Percentiles rank a stretch among this genome's conserved stretches.
phyloP scores from a whole-genome alignment of 1,140 invertebrate genomes.

The Acromyrmex heyeri region DNA sequence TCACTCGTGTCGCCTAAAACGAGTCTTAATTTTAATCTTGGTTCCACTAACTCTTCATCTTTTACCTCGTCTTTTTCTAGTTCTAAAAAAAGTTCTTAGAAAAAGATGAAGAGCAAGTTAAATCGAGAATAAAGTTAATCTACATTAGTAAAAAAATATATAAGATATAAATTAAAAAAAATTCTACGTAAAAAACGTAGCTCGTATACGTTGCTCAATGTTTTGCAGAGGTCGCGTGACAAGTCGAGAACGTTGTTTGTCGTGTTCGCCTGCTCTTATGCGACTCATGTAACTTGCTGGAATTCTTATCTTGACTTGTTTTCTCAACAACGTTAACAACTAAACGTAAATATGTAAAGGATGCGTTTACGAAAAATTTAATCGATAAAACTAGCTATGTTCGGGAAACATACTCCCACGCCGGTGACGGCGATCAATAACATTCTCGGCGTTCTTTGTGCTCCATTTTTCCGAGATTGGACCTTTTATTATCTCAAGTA shows the following conservation, averaged over 20 bases:
- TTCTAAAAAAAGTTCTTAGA: no score
- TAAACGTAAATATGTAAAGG: not conserved
- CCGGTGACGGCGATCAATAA: conserved; percentile 32
- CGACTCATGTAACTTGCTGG: not conserved
- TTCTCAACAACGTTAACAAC: not conserved
- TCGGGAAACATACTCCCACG: not conserved
- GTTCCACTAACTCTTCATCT: no score
- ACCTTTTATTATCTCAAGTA: conserved; percentile 36
- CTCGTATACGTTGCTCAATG: not conserved
- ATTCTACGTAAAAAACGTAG: not conserved
- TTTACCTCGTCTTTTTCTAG: no score
- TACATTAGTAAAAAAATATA: no score
- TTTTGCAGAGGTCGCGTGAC: not conserved
- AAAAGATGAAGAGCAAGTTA: no score
- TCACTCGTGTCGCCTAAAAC: no score
- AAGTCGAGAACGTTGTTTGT: not conserved
- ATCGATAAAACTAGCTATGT: not conserved
- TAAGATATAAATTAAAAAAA: not conserved
- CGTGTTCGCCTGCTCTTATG: not conserved
- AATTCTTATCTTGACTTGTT: not conserved
- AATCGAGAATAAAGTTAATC: no score
- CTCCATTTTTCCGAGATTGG: conserved; percentile 41
- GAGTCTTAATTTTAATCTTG: no score
- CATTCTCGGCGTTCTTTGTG: conserved; percentile 12
- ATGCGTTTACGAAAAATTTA: not conserved